These are phyloP conservation scores for Pegoplata infirma DNA, from an alignment of 2,888 invertebrate species.

Conservation along the genomic window DNA sequence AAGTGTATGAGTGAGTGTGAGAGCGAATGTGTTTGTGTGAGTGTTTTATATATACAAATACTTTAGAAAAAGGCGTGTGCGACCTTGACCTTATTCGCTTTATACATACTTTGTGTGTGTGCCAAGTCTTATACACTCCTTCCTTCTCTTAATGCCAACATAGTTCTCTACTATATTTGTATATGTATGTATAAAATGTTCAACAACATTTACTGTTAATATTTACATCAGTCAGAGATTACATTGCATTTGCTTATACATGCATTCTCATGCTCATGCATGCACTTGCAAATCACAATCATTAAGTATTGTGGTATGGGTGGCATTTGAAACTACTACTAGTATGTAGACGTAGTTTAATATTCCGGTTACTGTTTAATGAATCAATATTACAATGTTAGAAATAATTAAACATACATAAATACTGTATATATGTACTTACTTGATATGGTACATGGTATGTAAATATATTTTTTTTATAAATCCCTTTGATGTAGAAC, in stretches of 20 bases:
- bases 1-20: constrained; percentile 18
- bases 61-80: constrained; percentile 58
- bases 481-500: neutral
- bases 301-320: no score
- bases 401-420: neutral
- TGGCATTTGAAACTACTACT: no score
- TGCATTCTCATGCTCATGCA: no score
- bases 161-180: neutral
- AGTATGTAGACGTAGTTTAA: no score
- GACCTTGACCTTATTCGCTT: constrained; percentile 64
- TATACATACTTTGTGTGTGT: constrained; percentile 7
- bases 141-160: constrained; percentile 17
- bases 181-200: no score
- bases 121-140: no score
- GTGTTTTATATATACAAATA: constrained; percentile 19
- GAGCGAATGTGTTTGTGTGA: neutral
- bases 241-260: no score
- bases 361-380: neutral
- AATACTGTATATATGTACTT: neutral
- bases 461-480: no score
- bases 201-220: neutral
- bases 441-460: no score
- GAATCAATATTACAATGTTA: neutral
- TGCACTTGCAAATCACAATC: no score
- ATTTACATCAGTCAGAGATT: neutral